These are phyloP conservation scores for Argyrosomus regius DNA, from an alignment of 2,797 vertebrate genomes.

Conservation along the genomic window DNA sequence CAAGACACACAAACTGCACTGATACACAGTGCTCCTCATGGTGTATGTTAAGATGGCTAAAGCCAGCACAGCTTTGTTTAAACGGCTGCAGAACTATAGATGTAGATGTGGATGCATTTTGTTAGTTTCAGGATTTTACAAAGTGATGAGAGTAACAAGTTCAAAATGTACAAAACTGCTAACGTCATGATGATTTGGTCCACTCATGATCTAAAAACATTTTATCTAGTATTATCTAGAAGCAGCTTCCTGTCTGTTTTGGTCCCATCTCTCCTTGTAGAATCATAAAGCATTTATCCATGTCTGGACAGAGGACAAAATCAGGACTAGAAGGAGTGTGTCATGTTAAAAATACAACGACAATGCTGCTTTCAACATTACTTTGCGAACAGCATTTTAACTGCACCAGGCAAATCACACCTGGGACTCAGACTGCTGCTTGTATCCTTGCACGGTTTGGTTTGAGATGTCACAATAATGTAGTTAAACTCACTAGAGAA, in stretches of 20 bases:
- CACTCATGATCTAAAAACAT: neutral
- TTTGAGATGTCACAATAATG: neutral
- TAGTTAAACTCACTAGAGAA: neutral
- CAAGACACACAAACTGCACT: conserved; percentile 8
- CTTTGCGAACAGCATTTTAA: neutral
- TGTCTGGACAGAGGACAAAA: neutral
- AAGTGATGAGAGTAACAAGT: neutral
- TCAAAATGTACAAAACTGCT: conserved; percentile 42
- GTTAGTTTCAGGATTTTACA: neutral
- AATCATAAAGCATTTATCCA: neutral
- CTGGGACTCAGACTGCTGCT: neutral
- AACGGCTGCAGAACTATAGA: conserved; percentile 1
- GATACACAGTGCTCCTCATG: conserved; percentile 1
- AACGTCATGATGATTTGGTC: conserved; percentile 17
- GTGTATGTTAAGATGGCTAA: conserved; percentile 15
- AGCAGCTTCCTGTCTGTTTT: conserved; percentile 17
- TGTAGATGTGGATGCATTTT: neutral
- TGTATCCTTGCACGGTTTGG: neutral
- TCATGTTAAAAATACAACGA: neutral
- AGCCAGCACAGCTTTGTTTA: neutral
- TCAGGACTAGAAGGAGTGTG: neutral
- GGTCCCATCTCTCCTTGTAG: conserved; percentile 15
- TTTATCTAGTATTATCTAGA: neutral
- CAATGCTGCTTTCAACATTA: neutral
- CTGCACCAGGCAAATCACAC: neutral